phyloP scores from a whole-genome alignment of 2,888 invertebrate species.

The Drosophila barbarae region DNA sequence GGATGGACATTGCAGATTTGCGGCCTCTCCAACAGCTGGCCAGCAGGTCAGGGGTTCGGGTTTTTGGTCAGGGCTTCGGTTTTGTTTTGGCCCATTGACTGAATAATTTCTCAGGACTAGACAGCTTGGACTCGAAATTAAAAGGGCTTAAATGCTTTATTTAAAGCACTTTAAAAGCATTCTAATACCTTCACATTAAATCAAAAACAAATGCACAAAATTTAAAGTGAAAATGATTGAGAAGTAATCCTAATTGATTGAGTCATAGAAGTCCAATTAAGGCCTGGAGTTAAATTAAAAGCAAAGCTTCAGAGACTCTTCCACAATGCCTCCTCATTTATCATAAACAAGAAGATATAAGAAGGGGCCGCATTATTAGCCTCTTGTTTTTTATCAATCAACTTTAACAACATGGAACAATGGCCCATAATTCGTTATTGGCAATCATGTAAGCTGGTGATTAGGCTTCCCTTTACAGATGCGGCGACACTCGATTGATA shows the following conservation, averaged over 20 bases:
- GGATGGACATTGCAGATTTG: constrained; percentile 40
- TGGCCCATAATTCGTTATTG: constrained; percentile 20
- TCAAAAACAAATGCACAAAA: neutral
- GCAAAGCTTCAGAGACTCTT: neutral
- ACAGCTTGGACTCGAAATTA: neutral
- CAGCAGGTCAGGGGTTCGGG: constrained; percentile 15
- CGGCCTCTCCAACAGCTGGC: constrained; percentile 33
- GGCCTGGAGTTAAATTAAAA: neutral
- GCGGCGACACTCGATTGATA: constrained; percentile 27
- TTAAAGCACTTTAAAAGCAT: neutral
- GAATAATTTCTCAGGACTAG: constrained; percentile 16
- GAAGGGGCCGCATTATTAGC: constrained; percentile 2
- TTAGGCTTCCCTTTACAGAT: constrained; percentile 25
- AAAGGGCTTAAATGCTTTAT: neutral
- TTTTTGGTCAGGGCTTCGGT: constrained; percentile 35
- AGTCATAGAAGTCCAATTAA: neutral
- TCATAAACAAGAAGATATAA: neutral
- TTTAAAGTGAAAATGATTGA: neutral
- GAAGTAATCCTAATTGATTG: neutral
- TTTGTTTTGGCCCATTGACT: constrained; percentile 31
- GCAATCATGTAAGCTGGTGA: constrained; percentile 27
- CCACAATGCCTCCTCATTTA: constrained; percentile 1
- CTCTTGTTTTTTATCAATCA: constrained; percentile 2
- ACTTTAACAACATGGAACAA: constrained; percentile 4
- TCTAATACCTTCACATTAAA: neutral